These are phyloP conservation scores for Porites lutea DNA, from an alignment of 64 coral and sea anemone species.

Conservation along the genomic window DNA sequence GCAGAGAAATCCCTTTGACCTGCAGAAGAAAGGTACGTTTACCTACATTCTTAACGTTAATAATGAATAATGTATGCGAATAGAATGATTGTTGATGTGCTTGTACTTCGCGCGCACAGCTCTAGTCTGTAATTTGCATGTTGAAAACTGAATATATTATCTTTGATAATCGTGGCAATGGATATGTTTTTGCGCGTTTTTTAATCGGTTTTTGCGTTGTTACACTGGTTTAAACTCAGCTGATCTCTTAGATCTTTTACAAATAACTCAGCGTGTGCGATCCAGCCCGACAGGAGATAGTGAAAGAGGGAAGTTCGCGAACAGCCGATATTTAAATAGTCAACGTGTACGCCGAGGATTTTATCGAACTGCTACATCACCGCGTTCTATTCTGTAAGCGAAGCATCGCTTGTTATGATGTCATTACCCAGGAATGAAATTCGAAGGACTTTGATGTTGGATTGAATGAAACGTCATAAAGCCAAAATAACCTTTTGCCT, in stretches of 20 bases:
- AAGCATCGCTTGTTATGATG: not conserved
- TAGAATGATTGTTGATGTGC: constrained; percentile 44
- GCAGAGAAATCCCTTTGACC: not conserved
- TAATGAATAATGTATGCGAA: constrained; percentile 47
- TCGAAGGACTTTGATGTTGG: not conserved
- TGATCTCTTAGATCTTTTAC: constrained; percentile 6
- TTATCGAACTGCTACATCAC: not conserved
- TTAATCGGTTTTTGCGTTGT: constrained; percentile 15
- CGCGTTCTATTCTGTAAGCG: not conserved
- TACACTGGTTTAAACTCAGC: not conserved
- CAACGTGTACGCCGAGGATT: not conserved
- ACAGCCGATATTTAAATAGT: not conserved
- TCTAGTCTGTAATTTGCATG: constrained; percentile 25
- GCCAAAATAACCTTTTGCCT: not conserved
- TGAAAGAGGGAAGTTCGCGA: constrained; percentile 15
- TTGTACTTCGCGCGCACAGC: not conserved
- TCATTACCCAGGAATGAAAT: not conserved
- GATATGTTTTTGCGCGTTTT: not conserved
- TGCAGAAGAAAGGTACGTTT: not conserved
- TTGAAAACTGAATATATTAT: constrained; percentile 37
- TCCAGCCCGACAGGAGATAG: not conserved
- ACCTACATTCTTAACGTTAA: not conserved
- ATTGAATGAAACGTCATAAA: not conserved
- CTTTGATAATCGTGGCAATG: constrained; percentile 1
- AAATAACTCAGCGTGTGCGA: not conserved